Evolutionary conservation across 2,113 vertebrate genomes (phyloP), one percentile per base, ranked within the genome.

Genomic region (Dipodomys stephensi): DNA sequence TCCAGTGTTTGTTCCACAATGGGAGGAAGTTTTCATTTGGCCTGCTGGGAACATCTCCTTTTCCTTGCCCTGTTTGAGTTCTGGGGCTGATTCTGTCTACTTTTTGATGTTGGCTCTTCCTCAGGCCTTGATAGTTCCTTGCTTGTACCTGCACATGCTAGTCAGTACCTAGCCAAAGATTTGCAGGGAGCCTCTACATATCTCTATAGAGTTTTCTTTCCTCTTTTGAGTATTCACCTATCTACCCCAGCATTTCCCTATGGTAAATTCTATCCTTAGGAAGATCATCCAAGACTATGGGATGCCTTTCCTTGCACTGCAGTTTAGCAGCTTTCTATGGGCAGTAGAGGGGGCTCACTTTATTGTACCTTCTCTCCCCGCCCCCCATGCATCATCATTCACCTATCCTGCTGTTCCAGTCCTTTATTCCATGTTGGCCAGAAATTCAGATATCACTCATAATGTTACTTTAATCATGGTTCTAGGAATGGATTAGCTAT

Each of bases 291-390:
- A 32, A 9, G 4, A 3, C 0, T 0, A 4, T 22, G 73, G 2
- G 3, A 8, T 2, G 8, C 9, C 18, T 23, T 23, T 22, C 32
- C 2, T 13, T 4, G 2, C 7, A 3, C 27, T 35, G n/a, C 12
- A 18, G 25, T 4, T 28, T 12, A 1, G 28, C 27, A 49, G n/a
- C 7, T 15, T 39, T 65, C 46, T 62, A 10, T 7, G 19, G 64
- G 6, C 3, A 16, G 2, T 8, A 0, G 4, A 15, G 1, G 2
- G 35, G 18, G 12, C 20, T 57, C 20, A 27, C 20, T 0, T 2
- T 9, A 7, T 18, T 28, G n/a, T 18, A 30, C 30, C 23, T 13
- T 32, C 11, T 1, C 20, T 20, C 30, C 76, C 16, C 1, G 4
- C 39, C 28, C 32, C 39, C 39, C 39, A 39, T 39, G 39, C 39